Base-by-base conservation (phyloP, 2,113 vertebrate species). In the Uropsilus gracilis region DNA sequence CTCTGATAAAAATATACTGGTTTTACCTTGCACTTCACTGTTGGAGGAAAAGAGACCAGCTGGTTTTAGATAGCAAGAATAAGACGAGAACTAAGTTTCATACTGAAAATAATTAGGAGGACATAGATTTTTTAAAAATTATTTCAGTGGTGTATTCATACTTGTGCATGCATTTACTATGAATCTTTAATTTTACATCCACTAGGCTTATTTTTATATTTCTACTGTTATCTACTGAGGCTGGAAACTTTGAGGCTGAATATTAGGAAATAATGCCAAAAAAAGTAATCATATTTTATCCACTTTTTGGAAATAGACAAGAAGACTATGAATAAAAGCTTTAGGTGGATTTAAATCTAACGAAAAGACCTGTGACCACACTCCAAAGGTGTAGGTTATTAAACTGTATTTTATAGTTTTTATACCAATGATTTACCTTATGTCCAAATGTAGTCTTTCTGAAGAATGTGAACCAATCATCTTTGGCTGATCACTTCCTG, bases 31-130 rank as follows among this genome's bases (percentile, higher is more conserved):
- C 26, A 93, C 44, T 90, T n/a, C 94, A 87, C 97, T 96, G 96
- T 64, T 97, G 97, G 95, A 96, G 96, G 86, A 75, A 96, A 94
- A 69, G 92, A 93, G 97, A 55, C 46, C 97, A 97, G 96, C 97
- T 98, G 97, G 83, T 97, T 97, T 98, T 95, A 98, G 94, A 97
- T 96, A 98, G 96, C 32, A 97, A 98, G 94, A 97, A 73, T 95
- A 95, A 97, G 83, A 90, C 98, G 66, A 94, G 77, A 96, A 97
- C 76, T 48, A 96, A 95, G 69, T 97, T 94, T 88, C 97, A 97
- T 37, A 95, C 96, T 97, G 97, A 92, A 94, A 96, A 96, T 97
- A 98, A 97, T 98, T 98, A 98, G 92, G 91, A 93, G 55, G 91
- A 91, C 88, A 97, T 83, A 86, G 73, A 66, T 95, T 92, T 98